Evolutionary conservation across 2,113 vertebrate genomes (phyloP).

Genomic region (Dipodomys spectabilis): DNA sequence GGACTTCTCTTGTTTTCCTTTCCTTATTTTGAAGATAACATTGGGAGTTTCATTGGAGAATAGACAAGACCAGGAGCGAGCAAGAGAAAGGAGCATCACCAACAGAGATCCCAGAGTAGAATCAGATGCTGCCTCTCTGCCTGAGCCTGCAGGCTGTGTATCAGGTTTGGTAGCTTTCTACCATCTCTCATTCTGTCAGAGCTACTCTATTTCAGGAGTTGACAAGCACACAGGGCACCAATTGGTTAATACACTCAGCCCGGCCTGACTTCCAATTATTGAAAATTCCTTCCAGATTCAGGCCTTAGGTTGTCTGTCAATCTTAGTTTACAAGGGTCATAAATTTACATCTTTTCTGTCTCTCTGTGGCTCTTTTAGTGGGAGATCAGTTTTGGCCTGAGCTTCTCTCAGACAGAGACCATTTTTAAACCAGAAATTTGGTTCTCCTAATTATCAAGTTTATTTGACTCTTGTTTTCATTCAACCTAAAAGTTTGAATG

Average conservation of each 20-base stretch:
- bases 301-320: constrained; percentile 66
- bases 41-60: neutral
- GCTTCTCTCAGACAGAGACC: constrained; percentile 23
- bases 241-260: constrained; percentile 16
- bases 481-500: constrained; percentile 65
- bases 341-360: constrained; percentile 73
- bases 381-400: neutral
- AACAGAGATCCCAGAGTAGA: neutral
- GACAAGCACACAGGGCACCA: constrained; percentile 31
- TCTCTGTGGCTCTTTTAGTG: constrained; percentile 3
- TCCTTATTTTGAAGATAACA: neutral
- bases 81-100: neutral
- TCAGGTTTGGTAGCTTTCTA: neutral
- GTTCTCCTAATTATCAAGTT: constrained; percentile 65
- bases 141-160: neutral
- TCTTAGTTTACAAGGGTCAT: constrained; percentile 75
- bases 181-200: neutral
- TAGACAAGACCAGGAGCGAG: neutral
- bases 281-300: constrained; percentile 78
- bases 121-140: neutral
- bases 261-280: constrained; percentile 72
- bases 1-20: neutral
- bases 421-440: constrained; percentile 55
- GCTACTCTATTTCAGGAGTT: neutral
- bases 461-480: constrained; percentile 59